Evolutionary conservation across 2,113 vertebrate genomes (phyloP), one percentile per base, ranked within the genome.

Genomic region (Hydrolagus affinis): DNA sequence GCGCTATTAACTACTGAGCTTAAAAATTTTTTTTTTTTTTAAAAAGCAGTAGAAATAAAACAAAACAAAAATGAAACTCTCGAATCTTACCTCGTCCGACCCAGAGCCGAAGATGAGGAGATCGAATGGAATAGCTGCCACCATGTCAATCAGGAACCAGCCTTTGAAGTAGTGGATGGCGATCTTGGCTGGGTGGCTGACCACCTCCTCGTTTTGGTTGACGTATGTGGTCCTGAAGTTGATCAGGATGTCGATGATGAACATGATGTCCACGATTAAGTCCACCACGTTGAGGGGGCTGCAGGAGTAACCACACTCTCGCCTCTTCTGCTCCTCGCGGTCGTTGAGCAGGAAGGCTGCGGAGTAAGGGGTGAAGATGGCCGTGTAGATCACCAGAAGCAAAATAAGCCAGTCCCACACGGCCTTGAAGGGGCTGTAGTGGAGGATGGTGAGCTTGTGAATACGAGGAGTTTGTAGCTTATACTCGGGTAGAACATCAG

Each of bases 71-170:
- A 86, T 10, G 0, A 86, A 86, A 28, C 85, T 0, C 68, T 85
- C 86, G 86, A 86, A 68, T 89, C 96, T 95, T 94, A 99, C 98
- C 95, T 99, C 98, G 91, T 99, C 98, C 85, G 98, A 99, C 89
- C 98, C 98, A 86, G 98, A 99, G 92, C 98, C 97, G 91, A 99
- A 99, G 91, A 99, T 99, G 87, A 99, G 96, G 88, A 99, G 95
- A 93, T 99, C 98, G 89, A 99, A 99, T 83, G 98, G 98, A 90
- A 99, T 98, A 85, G 98, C 98, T n/a, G 98, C 98, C 87, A 99
- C 98, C 96, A 99, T 99, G 93, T 99, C 98, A 91, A 99, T 99
- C 90, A 99, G 96, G 93, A 99, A 99, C 98, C 98, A 99, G 93
- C 98, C 98, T 94, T 99, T 99, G 93, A 99, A 99, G 91, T 99